These are phyloP conservation scores for Tetrao urogallus DNA, from an alignment of 2,113 vertebrate genomes.

Conservation along the genomic window DNA sequence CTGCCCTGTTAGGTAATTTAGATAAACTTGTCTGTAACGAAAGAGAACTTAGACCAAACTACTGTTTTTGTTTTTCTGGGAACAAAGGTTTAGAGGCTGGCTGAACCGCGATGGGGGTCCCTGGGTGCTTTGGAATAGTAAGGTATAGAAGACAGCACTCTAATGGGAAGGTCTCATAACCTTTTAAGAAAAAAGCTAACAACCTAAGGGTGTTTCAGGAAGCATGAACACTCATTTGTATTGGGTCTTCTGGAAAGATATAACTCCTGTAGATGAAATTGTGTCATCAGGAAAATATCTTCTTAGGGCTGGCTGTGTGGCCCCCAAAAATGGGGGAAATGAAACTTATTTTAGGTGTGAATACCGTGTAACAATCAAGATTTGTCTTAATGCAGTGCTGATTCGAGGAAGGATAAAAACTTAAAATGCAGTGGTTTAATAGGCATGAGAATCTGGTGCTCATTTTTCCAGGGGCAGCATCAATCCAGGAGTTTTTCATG, in stretches of 20 bases:
- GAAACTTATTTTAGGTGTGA: neutral
- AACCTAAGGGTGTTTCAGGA: neutral
- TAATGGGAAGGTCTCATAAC: neutral
- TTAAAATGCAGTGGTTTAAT: neutral
- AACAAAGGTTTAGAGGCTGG: neutral
- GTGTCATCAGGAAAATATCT: neutral
- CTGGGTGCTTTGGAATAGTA: rapidly evolving
- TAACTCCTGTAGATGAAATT: neutral
- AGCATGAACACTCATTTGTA: neutral
- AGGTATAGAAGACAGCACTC: neutral
- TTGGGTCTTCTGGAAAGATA: neutral
- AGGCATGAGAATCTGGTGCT: neutral
- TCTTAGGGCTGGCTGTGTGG: no score
- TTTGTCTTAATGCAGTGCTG: neutral
- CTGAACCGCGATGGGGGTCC: neutral
- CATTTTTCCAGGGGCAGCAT: neutral
- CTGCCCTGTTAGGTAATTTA: neutral
- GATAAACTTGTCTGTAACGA: neutral
- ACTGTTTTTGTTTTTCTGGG: neutral
- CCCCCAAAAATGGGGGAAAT: neutral
- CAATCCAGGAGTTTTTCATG: neutral
- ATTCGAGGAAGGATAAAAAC: neutral
- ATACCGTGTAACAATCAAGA: neutral
- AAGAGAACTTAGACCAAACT: rapidly evolving
- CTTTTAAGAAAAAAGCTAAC: neutral